Conservation (phyloP, 2,797 vertebrate species). For the Gouania willdenowi region DNA sequence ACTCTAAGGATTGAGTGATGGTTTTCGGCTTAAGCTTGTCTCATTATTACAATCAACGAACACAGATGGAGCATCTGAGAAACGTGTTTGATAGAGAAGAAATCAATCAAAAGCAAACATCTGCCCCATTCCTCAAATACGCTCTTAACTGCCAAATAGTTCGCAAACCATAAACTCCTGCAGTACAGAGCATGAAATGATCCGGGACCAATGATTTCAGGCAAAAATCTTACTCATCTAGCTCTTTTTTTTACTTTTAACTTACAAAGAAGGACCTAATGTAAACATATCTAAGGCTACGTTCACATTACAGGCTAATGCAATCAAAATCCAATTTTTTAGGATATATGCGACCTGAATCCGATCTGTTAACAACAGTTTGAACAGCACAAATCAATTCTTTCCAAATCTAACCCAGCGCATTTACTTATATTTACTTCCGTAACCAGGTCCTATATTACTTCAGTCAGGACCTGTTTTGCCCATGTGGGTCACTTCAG, state of each 20-base stretch:
- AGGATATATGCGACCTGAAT: no score
- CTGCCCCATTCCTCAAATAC: conserved; percentile 50
- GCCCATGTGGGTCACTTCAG: no score
- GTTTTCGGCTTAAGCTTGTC: conserved; percentile 41
- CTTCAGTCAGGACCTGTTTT: no score
- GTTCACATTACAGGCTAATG: no score
- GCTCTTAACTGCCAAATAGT: conserved; percentile 45
- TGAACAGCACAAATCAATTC: no score
- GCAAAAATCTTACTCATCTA: conserved; percentile 26
- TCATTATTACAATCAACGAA: conserved; percentile 37
- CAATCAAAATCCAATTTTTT: no score
- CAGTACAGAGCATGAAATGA: conserved; percentile 53
- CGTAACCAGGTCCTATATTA: no score
- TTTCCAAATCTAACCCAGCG: no score
- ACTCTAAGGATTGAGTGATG: conserved; percentile 47
- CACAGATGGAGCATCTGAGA: conserved; percentile 37
- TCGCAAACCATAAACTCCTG: conserved; percentile 58
- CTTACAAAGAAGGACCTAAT: no score
- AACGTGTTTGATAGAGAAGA: conserved; percentile 15
- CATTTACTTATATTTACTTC: no score
- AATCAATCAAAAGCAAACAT: conserved; percentile 64
- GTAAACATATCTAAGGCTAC: no score
- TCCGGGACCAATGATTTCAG: conserved; percentile 51
- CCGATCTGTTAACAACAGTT: no score
- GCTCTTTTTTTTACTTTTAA: conserved; percentile 18